Base-by-base conservation (phyloP, 2,113 vertebrate species). In the Chloropsis cyanopogon region DNA sequence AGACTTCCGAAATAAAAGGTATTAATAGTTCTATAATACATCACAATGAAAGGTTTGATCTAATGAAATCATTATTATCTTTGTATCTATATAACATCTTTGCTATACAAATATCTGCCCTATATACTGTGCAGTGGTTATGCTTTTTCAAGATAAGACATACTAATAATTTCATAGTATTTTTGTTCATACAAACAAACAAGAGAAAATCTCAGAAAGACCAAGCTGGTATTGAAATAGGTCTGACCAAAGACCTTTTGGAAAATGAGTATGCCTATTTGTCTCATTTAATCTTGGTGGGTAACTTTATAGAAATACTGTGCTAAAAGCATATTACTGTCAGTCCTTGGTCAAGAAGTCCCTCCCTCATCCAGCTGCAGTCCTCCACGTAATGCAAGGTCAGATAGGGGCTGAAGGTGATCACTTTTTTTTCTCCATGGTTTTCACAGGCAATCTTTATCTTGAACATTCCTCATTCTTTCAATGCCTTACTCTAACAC, bases 401-500 rank as follows among this genome's bases (percentile, higher is more conserved):
- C 73, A 75, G 12, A 9, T 3, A 14, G 1, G 20, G 46, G 6
- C 66, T 85, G 53, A 59, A 25, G 7, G 7, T 35, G 18, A 28
- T 54, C 9, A 6, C 18, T 33, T 65, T 10, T 25, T 21, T 41
- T 33, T 1, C 3, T 7, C 6, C 7, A 1, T 60, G 35, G 25
- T 79, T 90, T 88, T 79, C 1, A 1, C 53, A 31, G 53, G 9
- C 54, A 26, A 35, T 50, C 42, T 85, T 78, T 53, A 24, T 39
- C 21, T 44, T 33, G 25, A 31, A 10, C 18, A 2, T 79, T 90
- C 57, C 35, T 42, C n/a, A 0, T 64, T 79, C 29, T 80, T 76
- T 2, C 1, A 66, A 61, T 76, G 61, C 35, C 54, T 69, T 24
- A 31, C 28, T 76, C 52, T 49, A 42, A 78, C 78, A 75, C 44